Evolutionary conservation across 2,113 vertebrate species (phyloP).

Genomic region (Egretta garzetta): DNA sequence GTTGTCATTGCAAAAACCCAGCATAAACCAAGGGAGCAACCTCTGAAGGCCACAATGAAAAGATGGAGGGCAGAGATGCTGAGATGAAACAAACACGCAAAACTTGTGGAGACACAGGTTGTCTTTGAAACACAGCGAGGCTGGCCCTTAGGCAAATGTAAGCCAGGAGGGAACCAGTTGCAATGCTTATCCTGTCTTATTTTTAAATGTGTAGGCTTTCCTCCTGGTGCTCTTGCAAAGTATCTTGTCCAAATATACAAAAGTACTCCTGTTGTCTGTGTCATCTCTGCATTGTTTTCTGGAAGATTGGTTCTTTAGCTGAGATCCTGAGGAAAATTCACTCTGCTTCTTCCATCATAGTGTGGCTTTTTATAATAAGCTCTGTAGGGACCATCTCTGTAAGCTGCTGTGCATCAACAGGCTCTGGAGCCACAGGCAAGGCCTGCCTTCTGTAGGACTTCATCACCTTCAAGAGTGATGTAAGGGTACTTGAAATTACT

Average conservation of each 20-base stretch:
- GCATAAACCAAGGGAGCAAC: neutral
- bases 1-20: neutral
- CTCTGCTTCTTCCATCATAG: neutral
- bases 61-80: neutral
- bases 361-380: neutral
- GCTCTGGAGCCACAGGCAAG: neutral
- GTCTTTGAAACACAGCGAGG: neutral
- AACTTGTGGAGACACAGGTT: neutral
- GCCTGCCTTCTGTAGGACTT: neutral
- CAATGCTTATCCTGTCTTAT: neutral
- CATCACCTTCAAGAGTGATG: neutral
- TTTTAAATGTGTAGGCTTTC: constrained; percentile 6
- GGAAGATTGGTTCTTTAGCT: neutral
- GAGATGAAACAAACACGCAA: neutral
- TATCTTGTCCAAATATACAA: neutral
- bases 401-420: neutral
- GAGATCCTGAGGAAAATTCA: neutral
- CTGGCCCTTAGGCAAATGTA: neutral
- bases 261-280: neutral
- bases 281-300: neutral
- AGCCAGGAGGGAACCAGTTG: neutral
- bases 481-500: neutral
- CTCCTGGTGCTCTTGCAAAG: neutral
- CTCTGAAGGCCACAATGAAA: neutral
- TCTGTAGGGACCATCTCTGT: neutral